phyloP scores from a whole-genome alignment of 2,113 vertebrate genomes.

The Gymnarchus niloticus region DNA sequence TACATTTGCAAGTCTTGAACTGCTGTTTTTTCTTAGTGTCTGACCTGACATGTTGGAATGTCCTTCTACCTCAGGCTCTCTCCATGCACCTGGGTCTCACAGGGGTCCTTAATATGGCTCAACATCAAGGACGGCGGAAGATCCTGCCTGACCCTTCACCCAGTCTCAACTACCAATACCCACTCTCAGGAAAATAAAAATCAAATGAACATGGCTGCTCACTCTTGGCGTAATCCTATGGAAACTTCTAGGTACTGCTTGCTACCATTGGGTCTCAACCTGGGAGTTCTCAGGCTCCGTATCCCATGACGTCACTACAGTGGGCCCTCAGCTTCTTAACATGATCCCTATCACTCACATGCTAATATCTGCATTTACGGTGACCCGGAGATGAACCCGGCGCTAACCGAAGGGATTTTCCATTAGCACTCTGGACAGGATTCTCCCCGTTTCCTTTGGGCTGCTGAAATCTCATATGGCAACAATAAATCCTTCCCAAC shows the following conservation, averaged over 20 bases:
- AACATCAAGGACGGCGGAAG: background rate
- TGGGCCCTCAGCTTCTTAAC: constrained; percentile 42
- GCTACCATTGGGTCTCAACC: background rate
- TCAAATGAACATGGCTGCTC: background rate
- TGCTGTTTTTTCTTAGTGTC: background rate
- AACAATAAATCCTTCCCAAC: constrained; percentile 46
- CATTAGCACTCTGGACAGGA: constrained; percentile 42
- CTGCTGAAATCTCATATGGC: constrained; percentile 47
- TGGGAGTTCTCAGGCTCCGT: background rate
- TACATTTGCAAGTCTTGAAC: background rate
- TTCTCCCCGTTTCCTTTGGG: constrained; percentile 43
- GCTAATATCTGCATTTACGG: constrained; percentile 23
- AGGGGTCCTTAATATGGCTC: background rate
- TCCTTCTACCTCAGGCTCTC: background rate
- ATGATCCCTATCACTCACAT: constrained; percentile 41
- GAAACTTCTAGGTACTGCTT: background rate
- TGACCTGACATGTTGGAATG: background rate
- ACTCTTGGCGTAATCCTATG: background rate
- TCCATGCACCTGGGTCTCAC: background rate
- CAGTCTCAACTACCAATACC: background rate
- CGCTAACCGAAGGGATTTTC: constrained; percentile 38
- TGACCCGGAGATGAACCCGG: constrained; percentile 36
- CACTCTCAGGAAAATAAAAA: too few species aligned
- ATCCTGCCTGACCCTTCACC: background rate
- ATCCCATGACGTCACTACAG: constrained; percentile 35